Evolutionary conservation across 2,113 vertebrate species (phyloP).

Genomic region (Sus scrofa): DNA sequence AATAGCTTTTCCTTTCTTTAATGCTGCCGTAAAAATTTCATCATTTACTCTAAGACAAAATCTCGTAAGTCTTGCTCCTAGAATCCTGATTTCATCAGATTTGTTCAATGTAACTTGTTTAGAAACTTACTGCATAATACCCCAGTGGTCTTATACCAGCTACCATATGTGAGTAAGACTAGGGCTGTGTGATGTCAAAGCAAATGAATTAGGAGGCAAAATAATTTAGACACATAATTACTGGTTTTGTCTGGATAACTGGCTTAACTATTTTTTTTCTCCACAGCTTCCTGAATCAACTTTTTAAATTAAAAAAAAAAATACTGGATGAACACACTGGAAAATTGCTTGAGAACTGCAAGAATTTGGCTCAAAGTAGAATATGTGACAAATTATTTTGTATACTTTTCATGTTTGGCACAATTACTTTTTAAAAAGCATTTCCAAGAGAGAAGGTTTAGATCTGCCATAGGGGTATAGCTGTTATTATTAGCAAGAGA

Average conservation of each 20-base stretch:
- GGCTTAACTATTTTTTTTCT: constrained; percentile 35
- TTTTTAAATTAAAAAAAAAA: background rate
- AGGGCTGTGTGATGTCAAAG: constrained; percentile 46
- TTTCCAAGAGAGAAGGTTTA: background rate
- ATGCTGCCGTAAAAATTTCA: constrained; percentile 13
- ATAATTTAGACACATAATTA: constrained; percentile 61
- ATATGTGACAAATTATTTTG: constrained; percentile 44
- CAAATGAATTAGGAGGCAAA: constrained; percentile 64
- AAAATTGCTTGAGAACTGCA: constrained; percentile 32
- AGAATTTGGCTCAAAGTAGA: background rate
- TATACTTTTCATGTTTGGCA: background rate
- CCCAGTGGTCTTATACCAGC: background rate
- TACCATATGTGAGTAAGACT: background rate
- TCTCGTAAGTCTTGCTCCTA: background rate
- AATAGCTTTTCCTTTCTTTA: background rate
- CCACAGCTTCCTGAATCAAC: constrained; percentile 41
- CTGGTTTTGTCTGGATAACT: constrained; percentile 64
- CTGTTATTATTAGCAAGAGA: background rate
- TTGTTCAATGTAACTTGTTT: background rate
- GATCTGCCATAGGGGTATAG: background rate
- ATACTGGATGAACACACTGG: background rate
- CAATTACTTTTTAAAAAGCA: constrained; percentile 43
- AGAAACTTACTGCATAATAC: background rate
- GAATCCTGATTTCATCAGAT: constrained; percentile 27
- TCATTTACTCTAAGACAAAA: background rate